phyloP scores from a whole-genome alignment of 2,797 vertebrate genomes.

The Lacerta bilineata region DNA sequence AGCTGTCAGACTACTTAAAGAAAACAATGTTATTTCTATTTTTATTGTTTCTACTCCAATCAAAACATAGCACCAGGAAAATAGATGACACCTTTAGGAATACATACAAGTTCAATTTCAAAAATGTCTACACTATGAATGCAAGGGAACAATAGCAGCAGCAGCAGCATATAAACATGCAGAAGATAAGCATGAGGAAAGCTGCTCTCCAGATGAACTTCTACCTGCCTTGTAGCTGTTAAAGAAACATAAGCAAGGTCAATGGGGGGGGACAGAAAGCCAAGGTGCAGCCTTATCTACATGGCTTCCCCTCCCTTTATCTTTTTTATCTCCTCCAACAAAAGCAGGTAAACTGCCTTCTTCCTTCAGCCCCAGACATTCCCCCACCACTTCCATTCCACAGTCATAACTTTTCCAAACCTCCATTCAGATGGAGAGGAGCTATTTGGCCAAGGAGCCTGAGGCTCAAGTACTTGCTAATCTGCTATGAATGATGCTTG shows the following conservation, averaged over 20 bases:
- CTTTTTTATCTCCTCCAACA: background rate
- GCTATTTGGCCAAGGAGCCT: background rate
- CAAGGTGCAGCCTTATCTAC: background rate
- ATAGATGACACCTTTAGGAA: background rate
- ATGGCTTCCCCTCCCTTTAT: background rate
- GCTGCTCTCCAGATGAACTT: background rate
- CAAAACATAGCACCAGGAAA: background rate
- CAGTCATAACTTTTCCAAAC: background rate
- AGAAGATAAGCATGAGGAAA: background rate
- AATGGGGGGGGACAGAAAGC: no score
- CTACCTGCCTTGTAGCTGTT: background rate
- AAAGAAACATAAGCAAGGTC: background rate
- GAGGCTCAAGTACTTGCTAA: conserved; percentile 19
- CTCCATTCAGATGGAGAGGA: conserved; percentile 18
- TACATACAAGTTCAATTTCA: background rate
- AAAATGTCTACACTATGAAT: background rate
- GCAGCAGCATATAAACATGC: background rate
- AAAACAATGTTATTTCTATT: no score
- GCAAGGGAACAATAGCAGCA: background rate
- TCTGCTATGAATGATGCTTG: background rate
- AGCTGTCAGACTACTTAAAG: no score
- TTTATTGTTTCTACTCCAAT: no score
- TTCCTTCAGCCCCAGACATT: conserved; percentile 31
- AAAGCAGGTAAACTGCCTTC: conserved; percentile 3
- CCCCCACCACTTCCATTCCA: conserved; percentile 20